phyloP scores from a whole-genome alignment of 2,113 vertebrate species.

The Lates calcarifer region DNA sequence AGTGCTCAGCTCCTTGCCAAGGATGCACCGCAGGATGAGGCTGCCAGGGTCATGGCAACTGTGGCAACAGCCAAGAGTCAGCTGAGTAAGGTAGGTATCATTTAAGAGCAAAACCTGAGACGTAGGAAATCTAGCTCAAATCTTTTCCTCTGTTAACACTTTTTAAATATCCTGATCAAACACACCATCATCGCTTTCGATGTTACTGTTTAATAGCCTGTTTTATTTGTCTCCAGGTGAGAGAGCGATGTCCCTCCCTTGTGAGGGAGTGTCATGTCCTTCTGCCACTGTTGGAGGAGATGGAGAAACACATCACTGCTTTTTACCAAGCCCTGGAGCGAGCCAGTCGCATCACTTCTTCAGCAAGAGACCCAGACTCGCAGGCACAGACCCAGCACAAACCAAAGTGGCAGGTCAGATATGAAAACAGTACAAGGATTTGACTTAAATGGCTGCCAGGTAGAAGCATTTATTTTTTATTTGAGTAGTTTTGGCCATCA shows the following conservation, averaged over 20 bases:
- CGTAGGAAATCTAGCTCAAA: background rate
- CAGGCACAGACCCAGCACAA: conserved; percentile 88
- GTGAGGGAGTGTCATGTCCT: conserved; percentile 90
- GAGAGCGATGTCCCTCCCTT: conserved; percentile 87
- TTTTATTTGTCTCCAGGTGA: conserved; percentile 84
- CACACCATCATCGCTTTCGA: background rate
- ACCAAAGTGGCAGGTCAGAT: conserved; percentile 91
- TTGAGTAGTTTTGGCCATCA: background rate
- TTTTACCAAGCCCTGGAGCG: conserved; percentile 93
- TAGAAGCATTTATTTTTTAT: background rate
- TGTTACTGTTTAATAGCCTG: background rate
- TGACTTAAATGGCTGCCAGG: background rate
- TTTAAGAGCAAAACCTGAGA: background rate
- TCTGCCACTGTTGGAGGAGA: conserved; percentile 89
- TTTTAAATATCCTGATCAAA: background rate
- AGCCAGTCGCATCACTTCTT: conserved; percentile 88
- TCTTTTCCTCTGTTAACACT: background rate
- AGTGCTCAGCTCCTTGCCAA: conserved; percentile 90
- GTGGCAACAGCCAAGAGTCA: conserved; percentile 90
- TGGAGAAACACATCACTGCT: conserved; percentile 91
- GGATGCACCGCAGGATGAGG: conserved; percentile 89
- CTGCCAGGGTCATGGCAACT: conserved; percentile 86
- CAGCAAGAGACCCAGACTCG: conserved; percentile 74
- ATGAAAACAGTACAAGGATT: background rate
- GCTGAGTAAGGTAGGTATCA: conserved; percentile 87